Evolutionary conservation across 2,797 vertebrate species (phyloP), one percentile per base, ranked within the genome.

Genomic region (Takifugu rubripes): DNA sequence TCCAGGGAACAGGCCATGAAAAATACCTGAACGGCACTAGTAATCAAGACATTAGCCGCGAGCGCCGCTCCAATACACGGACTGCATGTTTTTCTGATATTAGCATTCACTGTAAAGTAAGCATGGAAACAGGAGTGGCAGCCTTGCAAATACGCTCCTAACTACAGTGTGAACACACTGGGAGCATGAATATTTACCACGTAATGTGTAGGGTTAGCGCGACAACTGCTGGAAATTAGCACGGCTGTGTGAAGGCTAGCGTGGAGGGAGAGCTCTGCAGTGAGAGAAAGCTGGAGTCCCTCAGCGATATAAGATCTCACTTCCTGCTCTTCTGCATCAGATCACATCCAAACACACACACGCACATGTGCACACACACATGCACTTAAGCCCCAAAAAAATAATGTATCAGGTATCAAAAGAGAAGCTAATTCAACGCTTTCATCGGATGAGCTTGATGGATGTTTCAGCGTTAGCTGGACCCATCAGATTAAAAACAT

Each of bases 361-460:
- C 46, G 0, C 47, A 49, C 47, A 48, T 9, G 16, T 3, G 15
- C n/a, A 17, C 47, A 49, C 47, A 49, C 47, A 25, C n/a, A 2
- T 2, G 33, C 67, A 36, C 64, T 76, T 54, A n/a, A 33, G 6
- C 60, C 21, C 45, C 31, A 51, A 53, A 48, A 58, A 63, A 67
- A 75, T 21, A 25, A 64, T 8, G 26, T 59, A 74, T 77, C 61
- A 21, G 46, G 31, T 78, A 45, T 71, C 66, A 36, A 5, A 36
- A 63, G 47, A 48, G 52, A 49, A 73, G 54, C 50, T 26, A 16
- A 51, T 25, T 7, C 0, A 43, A 21, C 11, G 26, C 25, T 24
- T 52, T 5, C 8, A 36, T 59, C 10, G 33, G 60, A 31, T 3
- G 25, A 16, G 12, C 54, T 56, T 29, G 17, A 5, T 16, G 15